phyloP scores from a whole-genome alignment of 2,797 vertebrate species.

The Tauraco hartlaubi region DNA sequence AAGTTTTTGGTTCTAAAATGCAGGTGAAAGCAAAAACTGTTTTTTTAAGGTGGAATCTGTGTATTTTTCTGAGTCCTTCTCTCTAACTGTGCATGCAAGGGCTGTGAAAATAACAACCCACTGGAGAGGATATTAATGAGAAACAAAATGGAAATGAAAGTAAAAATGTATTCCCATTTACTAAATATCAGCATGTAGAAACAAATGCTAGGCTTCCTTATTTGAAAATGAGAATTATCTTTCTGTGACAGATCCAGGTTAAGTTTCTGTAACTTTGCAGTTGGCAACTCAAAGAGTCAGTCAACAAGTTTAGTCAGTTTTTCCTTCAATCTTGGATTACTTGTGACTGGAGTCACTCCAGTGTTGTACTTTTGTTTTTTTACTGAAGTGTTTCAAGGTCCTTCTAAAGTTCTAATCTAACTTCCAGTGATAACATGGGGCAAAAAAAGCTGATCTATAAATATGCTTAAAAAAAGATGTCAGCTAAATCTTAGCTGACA shows the following conservation, averaged over 20 bases:
- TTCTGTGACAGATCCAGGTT: neutral
- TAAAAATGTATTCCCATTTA: neutral
- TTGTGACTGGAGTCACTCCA: too few species aligned
- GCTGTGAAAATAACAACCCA: neutral
- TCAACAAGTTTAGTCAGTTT: neutral
- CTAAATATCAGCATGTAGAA: neutral
- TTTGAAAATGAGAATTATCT: neutral
- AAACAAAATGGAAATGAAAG: neutral
- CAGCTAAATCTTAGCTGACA: neutral
- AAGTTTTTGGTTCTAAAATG: neutral
- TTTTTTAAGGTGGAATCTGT: neutral
- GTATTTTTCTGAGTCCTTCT: neutral
- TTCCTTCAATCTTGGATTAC: neutral
- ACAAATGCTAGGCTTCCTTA: neutral
- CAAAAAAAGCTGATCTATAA: neutral
- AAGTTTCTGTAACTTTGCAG: neutral
- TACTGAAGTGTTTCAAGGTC: neutral
- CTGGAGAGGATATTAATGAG: neutral
- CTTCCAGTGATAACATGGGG: rapidly evolving
- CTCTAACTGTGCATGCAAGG: neutral
- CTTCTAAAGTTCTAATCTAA: neutral
- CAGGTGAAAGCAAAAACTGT: neutral
- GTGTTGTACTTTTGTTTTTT: neutral
- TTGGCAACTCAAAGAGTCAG: neutral
- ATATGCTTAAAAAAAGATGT: neutral